Evolutionary conservation across 1,140 invertebrate genomes (phyloP).

Genomic region (Anoplolepis gracilipes): DNA sequence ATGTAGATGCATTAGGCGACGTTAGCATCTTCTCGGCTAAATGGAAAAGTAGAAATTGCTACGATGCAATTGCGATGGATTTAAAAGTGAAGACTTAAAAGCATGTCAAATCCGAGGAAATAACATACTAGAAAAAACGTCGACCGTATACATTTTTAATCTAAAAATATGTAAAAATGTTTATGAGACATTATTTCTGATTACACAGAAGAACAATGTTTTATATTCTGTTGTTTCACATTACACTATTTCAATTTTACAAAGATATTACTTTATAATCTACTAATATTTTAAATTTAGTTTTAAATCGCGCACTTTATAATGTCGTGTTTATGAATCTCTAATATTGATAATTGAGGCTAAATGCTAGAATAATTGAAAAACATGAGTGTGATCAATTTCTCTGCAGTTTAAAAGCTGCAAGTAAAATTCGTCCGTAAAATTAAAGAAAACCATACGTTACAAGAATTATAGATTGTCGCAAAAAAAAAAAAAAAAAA

Average conservation of each 20-base stretch:
- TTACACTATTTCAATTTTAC: background rate
- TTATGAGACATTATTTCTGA: background rate
- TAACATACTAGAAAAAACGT: background rate
- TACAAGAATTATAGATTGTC: conserved; percentile 65
- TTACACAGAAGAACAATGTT: background rate
- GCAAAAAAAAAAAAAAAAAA: too few species aligned
- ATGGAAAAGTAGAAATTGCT: conserved; percentile 39
- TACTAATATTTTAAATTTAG: background rate
- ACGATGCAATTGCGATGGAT: conserved; percentile 21
- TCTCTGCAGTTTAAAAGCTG: conserved; percentile 25
- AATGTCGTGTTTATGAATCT: conserved; percentile 9
- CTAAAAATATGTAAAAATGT: background rate
- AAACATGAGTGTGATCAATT: conserved; percentile 33
- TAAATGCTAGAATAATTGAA: conserved; percentile 8
- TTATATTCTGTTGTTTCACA: background rate
- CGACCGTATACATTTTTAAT: background rate
- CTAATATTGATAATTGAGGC: conserved; percentile 38
- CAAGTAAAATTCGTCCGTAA: conserved; percentile 46
- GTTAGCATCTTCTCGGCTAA: conserved; percentile 26
- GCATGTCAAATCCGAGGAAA: background rate
- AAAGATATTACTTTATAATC: background rate
- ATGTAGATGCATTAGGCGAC: conserved; percentile 33
- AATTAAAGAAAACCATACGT: conserved; percentile 53
- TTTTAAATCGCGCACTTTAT: background rate
- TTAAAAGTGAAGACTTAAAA: conserved; percentile 21